Base-by-base conservation (phyloP, 2,888 invertebrate genomes). In the Epinotia demarniana region DNA sequence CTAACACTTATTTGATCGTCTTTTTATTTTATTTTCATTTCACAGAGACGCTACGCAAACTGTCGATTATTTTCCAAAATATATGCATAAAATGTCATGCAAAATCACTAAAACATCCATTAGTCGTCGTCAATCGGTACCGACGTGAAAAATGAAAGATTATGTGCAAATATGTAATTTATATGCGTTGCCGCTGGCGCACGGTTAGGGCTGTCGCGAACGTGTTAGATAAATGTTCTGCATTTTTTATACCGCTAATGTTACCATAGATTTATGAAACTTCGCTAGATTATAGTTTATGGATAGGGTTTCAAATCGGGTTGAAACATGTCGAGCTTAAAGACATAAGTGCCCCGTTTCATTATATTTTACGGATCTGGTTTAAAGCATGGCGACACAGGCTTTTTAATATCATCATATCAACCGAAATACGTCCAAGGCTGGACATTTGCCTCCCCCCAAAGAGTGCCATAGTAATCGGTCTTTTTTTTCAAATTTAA, bases 151-250 rank as follows among this genome's bases (percentile, higher is more conserved):
- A 93, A 94, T 94, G 93, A 93, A 92, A 90, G 90, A 93, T 92
- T 88, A 87, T 86, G 90, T 90, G 89, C 87, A 92, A 94, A 94
- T 94, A 92, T 87, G 90, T 92, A 93, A 94, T 94, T 94, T 94
- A 92, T 94, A 94, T 94, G 94, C 94, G 89, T 79, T 77, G 88
- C 89, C 90, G 90, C 92, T 89, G 88, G 88, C 87, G 77, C 80
- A 73, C 79, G 75, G 64, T 18, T 79, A 91, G 91, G 92, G 92
- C 43, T 90, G 87, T 2, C 85, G 76, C 8, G 8, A 69, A 1
- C 18, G 19, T 64, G 43, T 18, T 3, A 67, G 73, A 75, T 70
- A 60, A 58, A 75, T 74, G 43, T 46, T 13, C 27, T 2, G 16
- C 18, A 55, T 75, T 75, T 71, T 70, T 70, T 64, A 69, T 60